Percentiles rank a stretch among this genome's conserved stretches.
phyloP scores from a whole-genome alignment of 1,140 invertebrate genomes.

The Popillia japonica region DNA sequence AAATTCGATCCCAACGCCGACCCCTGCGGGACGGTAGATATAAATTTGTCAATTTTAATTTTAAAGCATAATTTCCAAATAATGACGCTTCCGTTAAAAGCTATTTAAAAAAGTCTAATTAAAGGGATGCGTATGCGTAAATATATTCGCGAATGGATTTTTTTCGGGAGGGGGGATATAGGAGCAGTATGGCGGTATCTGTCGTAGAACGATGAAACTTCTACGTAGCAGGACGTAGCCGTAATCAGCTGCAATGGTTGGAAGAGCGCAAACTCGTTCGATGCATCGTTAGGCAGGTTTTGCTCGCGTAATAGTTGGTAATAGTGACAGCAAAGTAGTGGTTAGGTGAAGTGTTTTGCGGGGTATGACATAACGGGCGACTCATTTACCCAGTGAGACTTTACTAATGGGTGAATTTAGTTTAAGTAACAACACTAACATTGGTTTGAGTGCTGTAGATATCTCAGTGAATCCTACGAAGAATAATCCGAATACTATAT shows the following conservation, averaged over 20 bases:
- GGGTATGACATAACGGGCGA: conserved; percentile 51
- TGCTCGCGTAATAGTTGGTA: conserved; percentile 41
- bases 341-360: conserved; percentile 42
- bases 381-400: conserved; percentile 40
- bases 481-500: conserved; percentile 53
- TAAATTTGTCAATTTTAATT: too few relatives aligned
- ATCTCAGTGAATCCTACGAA: conserved; percentile 56
- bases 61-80: too few relatives aligned
- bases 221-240: conserved; percentile 9
- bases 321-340: conserved; percentile 44
- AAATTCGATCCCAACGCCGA: too few relatives aligned
- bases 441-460: conserved; percentile 59
- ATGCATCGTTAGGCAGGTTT: conserved; percentile 42
- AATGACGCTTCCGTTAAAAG: too few relatives aligned
- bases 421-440: conserved; percentile 59
- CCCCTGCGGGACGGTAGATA: too few relatives aligned
- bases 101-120: too few relatives aligned
- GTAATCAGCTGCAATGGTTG: conserved; percentile 38
- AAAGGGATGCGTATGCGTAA: too few relatives aligned
- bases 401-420: conserved; percentile 61
- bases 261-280: conserved; percentile 36
- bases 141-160: too few relatives aligned
- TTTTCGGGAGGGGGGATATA: too few relatives aligned
- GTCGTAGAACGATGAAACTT: neutral
- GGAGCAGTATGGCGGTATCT: conserved; percentile 4